Base-by-base conservation (phyloP, 2,888 invertebrate genomes). In the Pyrochroa serraticornis region DNA sequence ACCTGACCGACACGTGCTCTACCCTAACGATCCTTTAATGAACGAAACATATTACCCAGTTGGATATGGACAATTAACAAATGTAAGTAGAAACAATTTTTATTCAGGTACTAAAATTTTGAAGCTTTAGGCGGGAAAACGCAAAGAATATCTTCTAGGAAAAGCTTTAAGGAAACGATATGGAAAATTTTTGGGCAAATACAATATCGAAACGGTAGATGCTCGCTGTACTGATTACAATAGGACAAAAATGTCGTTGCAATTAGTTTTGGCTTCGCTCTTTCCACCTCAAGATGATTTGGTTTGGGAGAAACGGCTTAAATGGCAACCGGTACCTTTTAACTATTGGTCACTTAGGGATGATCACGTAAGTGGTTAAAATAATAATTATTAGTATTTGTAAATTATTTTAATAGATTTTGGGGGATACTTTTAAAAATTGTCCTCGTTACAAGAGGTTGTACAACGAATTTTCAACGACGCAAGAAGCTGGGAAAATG, bases 221-320 rank as follows among this genome's bases (percentile, higher is more conserved):
- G 84, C 90, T 1, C 83, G 87, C 72, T 86, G 87, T 51, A 90
- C 91, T 0, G 87, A 87, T 60, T 85, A 87, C 13, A 84, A 88
- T 69, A 82, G 92, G 48, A 88, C 92, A 1, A 82, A 89, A 73
- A 89, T 89, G 86, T 87, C 88, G 45, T 84, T 88, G 42, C 82
- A 86, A 65, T 79, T 86, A 14, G 84, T 88, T 41, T 77, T 90
- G 58, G 88, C 90, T 12, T 89, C 87, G 7, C 75, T 92, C 51
- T 90, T 85, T 79, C 87, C 86, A 43, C 88, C 87, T 0, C 72
- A 73, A 3, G 80, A 80, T 6, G 68, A 79, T 13, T 81, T 83
- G 71, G 78, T 82, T 58, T 87, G 87, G 86, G 83, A 84, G 66
- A 68, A 76, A 10, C 46, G 59, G 1, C 37, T 75, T 2, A 62